phyloP scores from a whole-genome alignment of 1,140 invertebrate genomes.

The Riptortus pedestris region DNA sequence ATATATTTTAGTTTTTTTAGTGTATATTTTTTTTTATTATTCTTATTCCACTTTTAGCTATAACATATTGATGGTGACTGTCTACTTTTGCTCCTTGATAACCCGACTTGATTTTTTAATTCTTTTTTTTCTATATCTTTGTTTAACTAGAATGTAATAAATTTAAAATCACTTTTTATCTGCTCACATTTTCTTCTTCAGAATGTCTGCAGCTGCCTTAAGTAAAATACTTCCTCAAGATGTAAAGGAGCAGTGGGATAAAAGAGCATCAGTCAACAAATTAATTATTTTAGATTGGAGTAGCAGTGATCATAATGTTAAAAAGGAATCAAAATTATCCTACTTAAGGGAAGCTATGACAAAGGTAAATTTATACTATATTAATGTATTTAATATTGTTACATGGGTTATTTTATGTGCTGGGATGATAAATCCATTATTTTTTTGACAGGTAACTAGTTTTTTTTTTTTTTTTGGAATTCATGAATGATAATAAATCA shows the following conservation, averaged over 20 bases:
- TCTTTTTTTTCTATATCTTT: background rate
- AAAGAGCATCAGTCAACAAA: conserved; percentile 4
- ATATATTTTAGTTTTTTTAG: conserved; percentile 16
- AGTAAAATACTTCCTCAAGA: background rate
- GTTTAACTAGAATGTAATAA: background rate
- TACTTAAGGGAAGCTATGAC: conserved; percentile 5
- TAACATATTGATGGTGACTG: conserved; percentile 12
- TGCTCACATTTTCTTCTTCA: background rate
- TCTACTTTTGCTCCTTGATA: background rate
- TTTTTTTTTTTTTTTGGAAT: background rate
- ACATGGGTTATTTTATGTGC: background rate
- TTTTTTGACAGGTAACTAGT: too few species aligned
- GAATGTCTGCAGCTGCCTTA: conserved; percentile 4
- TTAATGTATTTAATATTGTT: background rate
- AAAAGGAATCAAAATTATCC: background rate
- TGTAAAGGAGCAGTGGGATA: conserved; percentile 4
- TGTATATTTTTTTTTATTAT: conserved; percentile 20
- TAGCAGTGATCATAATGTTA: background rate
- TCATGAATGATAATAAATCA: background rate
- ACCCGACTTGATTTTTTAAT: background rate
- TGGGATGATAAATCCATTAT: too few species aligned
- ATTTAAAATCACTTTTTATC: background rate
- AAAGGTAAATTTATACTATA: background rate
- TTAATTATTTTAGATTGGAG: conserved; percentile 19
- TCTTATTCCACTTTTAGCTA: too few species aligned